Conservation (phyloP, 2,113 vertebrate genomes). For the Sprattus sprattus region DNA sequence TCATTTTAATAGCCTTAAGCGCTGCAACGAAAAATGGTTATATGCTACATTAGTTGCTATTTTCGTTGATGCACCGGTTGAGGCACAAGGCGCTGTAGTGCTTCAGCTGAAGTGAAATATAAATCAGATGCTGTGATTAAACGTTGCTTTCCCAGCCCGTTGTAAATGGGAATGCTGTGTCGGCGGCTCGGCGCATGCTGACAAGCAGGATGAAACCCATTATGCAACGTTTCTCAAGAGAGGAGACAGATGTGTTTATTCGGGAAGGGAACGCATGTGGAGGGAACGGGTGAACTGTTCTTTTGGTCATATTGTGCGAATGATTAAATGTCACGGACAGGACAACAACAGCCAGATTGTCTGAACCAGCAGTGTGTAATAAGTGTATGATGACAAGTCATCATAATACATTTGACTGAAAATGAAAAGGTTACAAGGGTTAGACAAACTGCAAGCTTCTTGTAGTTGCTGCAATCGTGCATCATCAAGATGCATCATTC, state of each 20-base stretch:
- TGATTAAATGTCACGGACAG: background rate
- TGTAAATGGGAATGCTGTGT: background rate
- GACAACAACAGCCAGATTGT: background rate
- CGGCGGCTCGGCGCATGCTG: background rate
- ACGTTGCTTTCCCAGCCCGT: background rate
- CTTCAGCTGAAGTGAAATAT: background rate
- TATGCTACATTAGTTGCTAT: background rate
- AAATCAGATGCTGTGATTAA: background rate
- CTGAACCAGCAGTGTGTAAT: too few relatives aligned
- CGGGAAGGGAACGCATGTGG: background rate
- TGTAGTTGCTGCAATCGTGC: background rate
- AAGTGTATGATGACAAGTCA: too few relatives aligned
- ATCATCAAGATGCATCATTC: too few relatives aligned
- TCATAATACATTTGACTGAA: background rate
- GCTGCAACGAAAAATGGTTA: background rate
- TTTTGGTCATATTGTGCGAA: background rate
- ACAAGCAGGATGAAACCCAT: background rate
- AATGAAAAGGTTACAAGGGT: background rate
- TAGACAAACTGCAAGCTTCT: background rate
- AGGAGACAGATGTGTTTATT: background rate
- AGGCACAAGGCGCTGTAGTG: background rate
- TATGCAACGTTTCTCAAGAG: background rate
- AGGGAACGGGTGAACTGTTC: background rate
- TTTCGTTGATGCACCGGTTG: background rate
- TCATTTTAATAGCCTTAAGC: background rate